Percentiles rank a stretch among this genome's conserved stretches.
Conservation (phyloP, 2,888 invertebrate genomes). For the Philereme vetulata region DNA sequence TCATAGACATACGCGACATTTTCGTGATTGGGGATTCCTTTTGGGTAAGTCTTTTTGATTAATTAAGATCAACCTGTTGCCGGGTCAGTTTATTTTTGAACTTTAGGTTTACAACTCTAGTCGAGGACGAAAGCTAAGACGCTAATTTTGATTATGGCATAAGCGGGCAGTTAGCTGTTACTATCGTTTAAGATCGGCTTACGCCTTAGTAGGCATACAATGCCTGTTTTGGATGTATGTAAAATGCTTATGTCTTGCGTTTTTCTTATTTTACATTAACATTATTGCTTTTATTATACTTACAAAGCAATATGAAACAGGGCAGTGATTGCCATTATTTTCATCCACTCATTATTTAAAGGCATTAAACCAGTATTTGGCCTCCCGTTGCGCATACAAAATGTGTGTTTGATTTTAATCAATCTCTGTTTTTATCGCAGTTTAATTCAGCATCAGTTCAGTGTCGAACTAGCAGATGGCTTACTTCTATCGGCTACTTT, state of each 20-base stretch:
- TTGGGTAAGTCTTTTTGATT: conserved; percentile 60
- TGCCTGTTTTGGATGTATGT: not conserved
- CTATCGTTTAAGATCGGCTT: too few relatives aligned
- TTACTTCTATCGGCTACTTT: too few relatives aligned
- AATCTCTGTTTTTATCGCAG: conserved; percentile 38
- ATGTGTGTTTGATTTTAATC: conserved; percentile 41
- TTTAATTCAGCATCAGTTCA: not conserved
- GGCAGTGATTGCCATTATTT: conserved; percentile 41
- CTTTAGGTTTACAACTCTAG: not conserved
- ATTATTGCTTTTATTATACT: not conserved
- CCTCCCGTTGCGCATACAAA: conserved; percentile 49
- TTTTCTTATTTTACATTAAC: not conserved
- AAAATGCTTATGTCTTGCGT: not conserved
- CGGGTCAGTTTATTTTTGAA: conserved; percentile 17
- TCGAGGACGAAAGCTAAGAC: not conserved
- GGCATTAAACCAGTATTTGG: conserved; percentile 39
- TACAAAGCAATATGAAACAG: conserved; percentile 23
- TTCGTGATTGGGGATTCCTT: conserved; percentile 63
- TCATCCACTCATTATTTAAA: conserved; percentile 51
- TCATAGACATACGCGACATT: conserved; percentile 65
- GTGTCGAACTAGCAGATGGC: too few relatives aligned
- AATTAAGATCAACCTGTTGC: conserved; percentile 32
- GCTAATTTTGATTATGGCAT: too few relatives aligned
- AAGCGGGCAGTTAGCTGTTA: too few relatives aligned
- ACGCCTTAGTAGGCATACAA: not conserved